Base-by-base conservation (phyloP, 2,888 invertebrate genomes). In the Electrophaes corylata region DNA sequence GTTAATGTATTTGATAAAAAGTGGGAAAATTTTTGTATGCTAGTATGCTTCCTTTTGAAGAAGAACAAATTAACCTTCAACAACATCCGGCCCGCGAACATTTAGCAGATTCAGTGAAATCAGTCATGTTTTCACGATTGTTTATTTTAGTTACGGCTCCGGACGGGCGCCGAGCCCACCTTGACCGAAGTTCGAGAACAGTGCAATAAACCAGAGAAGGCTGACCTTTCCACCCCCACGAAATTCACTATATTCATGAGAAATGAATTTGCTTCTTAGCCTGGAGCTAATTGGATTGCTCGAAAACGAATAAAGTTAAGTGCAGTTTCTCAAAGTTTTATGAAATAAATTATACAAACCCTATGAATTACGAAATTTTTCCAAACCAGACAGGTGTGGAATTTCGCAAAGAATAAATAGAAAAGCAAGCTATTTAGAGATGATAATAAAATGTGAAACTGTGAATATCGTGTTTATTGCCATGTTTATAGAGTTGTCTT, bases 131-230 rank as follows among this genome's bases (percentile, higher is more conserved):
- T 75, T 67, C 66, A 58, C 61, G 63, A 76, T 74, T 78, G 78
- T 81, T 83, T 88, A 84, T 83, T 81, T 85, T 79, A 72, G 68
- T 71, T 71, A 63, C 75, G 73, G 77, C 78, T 78, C 73, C 75
- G 64, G 66, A 45, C 72, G 67, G 85, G 82, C 84, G 84, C 81
- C 79, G 65, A 49, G 64, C 62, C 84, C 76, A 86, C 90, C 88
- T 91, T 91, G 88, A 86, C 84, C 84, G 82, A 63, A 72, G 80
- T 71, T 73, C 67, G 72, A 66, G 68, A 67, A 66, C 72, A 66
- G 74, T 76, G 79, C 76, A 79, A 76, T 68, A 76, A 77, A 84
- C 84, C 76, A 78, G 69, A 65, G 65, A 81, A 81, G 65, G 69
- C 59, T 78, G 80, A 79, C 79, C 83, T 84, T 71, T 71, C 74